Conservation (phyloP, 2,113 vertebrate genomes). For the Taurulus bubalis region DNA sequence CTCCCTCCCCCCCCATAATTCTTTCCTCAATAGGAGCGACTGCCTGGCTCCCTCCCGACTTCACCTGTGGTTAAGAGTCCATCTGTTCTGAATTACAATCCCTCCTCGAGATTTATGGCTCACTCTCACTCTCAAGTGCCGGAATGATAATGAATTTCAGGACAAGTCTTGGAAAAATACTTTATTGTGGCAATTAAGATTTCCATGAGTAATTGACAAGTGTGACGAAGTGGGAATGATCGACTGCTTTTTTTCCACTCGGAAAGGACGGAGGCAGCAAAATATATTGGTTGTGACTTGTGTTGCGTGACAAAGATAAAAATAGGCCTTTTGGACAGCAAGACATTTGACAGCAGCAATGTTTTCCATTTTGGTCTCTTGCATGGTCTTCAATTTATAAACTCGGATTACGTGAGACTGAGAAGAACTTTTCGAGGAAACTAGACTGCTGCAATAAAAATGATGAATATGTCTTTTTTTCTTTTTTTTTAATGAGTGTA, state of each 20-base stretch:
- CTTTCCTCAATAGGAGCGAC: constrained; percentile 57
- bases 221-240: constrained; percentile 65
- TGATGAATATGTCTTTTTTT: constrained; percentile 27
- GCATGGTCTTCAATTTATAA: constrained; percentile 46
- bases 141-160: constrained; percentile 84
- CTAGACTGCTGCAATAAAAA: not conserved
- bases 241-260: constrained; percentile 42
- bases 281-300: constrained; percentile 63
- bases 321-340: constrained; percentile 63
- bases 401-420: constrained; percentile 34
- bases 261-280: constrained; percentile 35
- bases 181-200: constrained; percentile 79
- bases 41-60: constrained; percentile 65
- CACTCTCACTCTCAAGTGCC: constrained; percentile 63
- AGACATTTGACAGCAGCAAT: constrained; percentile 54
- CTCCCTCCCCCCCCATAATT: constrained; percentile 3
- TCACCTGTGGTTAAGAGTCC: constrained; percentile 85
- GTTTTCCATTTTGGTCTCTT: constrained; percentile 70
- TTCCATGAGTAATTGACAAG: constrained; percentile 76
- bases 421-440: constrained; percentile 25
- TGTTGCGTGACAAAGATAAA: constrained; percentile 72
- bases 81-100: constrained; percentile 83
- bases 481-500: constrained; percentile 8
- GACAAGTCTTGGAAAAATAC: constrained; percentile 77
- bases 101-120: constrained; percentile 78